Evolutionary conservation across 23 tunicate genomes (phyloP).

Genomic region (Aplidium turbinatum): DNA sequence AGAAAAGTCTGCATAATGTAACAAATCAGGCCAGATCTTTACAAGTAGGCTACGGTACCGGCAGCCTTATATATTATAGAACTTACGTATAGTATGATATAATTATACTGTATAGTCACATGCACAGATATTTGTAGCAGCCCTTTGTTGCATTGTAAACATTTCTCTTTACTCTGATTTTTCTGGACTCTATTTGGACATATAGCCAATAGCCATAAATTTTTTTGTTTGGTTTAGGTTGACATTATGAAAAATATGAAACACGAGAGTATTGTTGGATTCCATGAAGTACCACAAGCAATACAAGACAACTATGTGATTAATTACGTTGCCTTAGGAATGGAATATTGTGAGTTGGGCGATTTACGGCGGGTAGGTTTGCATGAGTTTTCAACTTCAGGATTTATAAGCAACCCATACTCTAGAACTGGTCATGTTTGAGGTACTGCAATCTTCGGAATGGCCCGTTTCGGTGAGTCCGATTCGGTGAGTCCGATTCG

Average conservation of each 20-base stretch:
- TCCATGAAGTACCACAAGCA: conserved; percentile 61
- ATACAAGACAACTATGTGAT: conserved; percentile 33
- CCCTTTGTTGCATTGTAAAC: not conserved
- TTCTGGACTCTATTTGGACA: not conserved
- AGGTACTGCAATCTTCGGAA: too few species aligned
- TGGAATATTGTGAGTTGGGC: conserved; percentile 90
- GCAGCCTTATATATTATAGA: not conserved
- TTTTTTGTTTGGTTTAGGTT: conserved; percentile 65
- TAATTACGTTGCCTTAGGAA: conserved; percentile 61
- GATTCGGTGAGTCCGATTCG: too few species aligned
- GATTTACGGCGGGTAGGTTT: conserved; percentile 79
- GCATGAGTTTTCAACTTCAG: too few species aligned
- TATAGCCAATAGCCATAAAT: not conserved
- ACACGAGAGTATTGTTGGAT: conserved; percentile 73
- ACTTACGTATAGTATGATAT: not conserved
- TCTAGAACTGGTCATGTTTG: too few species aligned
- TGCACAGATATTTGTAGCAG: not conserved
- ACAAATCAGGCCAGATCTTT: too few species aligned
- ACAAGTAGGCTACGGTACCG: too few species aligned
- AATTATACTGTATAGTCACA: not conserved
- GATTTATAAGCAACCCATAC: too few species aligned
- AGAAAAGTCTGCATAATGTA: too few species aligned
- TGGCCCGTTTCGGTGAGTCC: too few species aligned
- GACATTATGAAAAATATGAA: conserved; percentile 51
- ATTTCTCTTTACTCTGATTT: not conserved